A percentile compares a stretch with the other conserved stretches of the same genome.
Conservation (phyloP, 1,140 invertebrate species). For the Harpegnathos saltator region DNA sequence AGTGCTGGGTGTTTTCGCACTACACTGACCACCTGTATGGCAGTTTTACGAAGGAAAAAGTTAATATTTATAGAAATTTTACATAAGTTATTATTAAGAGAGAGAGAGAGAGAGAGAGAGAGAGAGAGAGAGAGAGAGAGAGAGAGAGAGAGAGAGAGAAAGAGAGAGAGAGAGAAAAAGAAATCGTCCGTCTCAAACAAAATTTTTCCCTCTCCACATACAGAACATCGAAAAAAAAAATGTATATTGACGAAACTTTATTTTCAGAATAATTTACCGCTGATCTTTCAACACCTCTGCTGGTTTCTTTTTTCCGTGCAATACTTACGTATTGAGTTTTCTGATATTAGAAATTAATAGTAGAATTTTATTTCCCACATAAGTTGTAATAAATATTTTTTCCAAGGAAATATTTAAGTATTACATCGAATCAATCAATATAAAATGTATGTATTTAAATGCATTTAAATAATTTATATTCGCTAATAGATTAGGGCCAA, state of each 20-base stretch:
- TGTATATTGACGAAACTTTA: slow-evolving; percentile 36
- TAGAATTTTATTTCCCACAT: neutral
- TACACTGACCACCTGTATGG: slow-evolving; percentile 21
- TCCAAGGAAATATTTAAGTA: neutral
- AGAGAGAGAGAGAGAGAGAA: too few species aligned
- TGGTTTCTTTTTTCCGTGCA: neutral
- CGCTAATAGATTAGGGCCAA: neutral
- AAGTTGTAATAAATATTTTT: neutral
- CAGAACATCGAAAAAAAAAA: slow-evolving; percentile 10
- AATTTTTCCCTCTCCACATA: slow-evolving; percentile 33
- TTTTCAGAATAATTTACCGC: neutral
- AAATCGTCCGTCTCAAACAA: slow-evolving; percentile 46
- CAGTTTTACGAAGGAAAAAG: slow-evolving; percentile 34
- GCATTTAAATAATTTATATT: neutral
- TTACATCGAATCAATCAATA: neutral
- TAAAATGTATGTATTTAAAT: neutral
- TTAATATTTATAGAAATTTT: slow-evolving; percentile 65
- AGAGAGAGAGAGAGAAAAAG: neutral
- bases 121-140: too few species aligned
- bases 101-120: too few species aligned
- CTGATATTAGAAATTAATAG: neutral
- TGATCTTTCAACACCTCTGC: neutral
- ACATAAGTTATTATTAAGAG: slow-evolving; percentile 33
- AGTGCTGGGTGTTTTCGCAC: slow-evolving; percentile 27
- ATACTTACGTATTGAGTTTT: neutral